phyloP scores from a whole-genome alignment of 2,113 vertebrate genomes.

The Suncus etruscus region DNA sequence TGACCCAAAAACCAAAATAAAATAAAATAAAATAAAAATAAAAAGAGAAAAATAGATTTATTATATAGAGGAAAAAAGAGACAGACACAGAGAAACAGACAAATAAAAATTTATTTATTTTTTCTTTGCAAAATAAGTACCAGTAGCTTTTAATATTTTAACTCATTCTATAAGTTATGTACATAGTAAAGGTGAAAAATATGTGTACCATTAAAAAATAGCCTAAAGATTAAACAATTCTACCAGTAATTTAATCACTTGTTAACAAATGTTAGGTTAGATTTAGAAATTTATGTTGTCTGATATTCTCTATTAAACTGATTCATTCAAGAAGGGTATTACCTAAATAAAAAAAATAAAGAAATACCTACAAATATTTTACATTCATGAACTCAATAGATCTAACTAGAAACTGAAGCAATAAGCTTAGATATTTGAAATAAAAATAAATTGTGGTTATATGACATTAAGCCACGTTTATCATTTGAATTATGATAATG shows the following conservation, averaged over 20 bases:
- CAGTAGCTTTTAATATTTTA: slow-evolving; percentile 69
- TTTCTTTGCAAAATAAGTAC: no score
- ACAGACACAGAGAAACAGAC: no score
- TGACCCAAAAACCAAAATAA: no score
- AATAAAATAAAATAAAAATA: no score
- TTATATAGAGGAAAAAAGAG: no score
- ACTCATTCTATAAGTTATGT: slow-evolving; percentile 40
- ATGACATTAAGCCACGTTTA: slow-evolving; percentile 27
- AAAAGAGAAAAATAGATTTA: no score
- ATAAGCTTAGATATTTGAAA: slow-evolving; percentile 63
- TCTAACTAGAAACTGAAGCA: slow-evolving; percentile 72
- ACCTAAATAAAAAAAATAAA: slow-evolving; percentile 58
- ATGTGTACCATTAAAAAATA: slow-evolving; percentile 56
- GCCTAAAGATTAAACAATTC: slow-evolving; percentile 63
- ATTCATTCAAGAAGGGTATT: slow-evolving; percentile 61
- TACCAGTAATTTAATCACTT: slow-evolving; percentile 55
- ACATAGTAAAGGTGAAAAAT: slow-evolving; percentile 70
- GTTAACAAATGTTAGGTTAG: slow-evolving; percentile 61
- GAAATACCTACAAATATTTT: slow-evolving; percentile 55
- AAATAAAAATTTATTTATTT: no score
- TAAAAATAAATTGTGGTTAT: slow-evolving; percentile 73
- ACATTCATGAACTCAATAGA: slow-evolving; percentile 68
- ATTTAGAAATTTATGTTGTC: slow-evolving; percentile 52
- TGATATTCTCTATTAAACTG: slow-evolving; percentile 49
- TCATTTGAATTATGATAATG: slow-evolving; percentile 52